Evolutionary conservation across 2,797 vertebrate genomes (phyloP), one percentile per base, ranked within the genome.

Genomic region (Epinephelus malabaricus): DNA sequence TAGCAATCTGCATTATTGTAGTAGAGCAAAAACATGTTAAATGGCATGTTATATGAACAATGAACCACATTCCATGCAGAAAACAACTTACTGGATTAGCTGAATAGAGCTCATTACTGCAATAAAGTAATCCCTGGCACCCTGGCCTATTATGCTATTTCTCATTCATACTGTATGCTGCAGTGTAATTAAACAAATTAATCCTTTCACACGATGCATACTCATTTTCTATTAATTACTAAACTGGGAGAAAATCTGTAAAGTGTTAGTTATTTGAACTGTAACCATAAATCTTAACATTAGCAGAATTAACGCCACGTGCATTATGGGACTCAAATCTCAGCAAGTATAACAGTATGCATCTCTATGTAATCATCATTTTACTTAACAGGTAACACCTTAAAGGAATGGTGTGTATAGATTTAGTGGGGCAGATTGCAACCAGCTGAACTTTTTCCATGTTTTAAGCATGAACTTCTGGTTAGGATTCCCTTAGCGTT

Each of bases 141-240:
- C 53, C 19, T 17, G 30, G 27, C 58, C 9, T 59, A 34, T 75
- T 53, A 45, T 51, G n/a, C 13, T 50, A 38, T 61, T 50, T 30
- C 23, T 45, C 10, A 66, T 59, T 64, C 10, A 30, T 23, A 47
- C 2, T 47, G 40, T 47, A 59, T 27, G 12, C 61, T 45, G 5
- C 25, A n/a, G 18, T 17, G 23, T 17, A 60, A 54, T 71, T 43
- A 43, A 78, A 49, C 46, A 54, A 68, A 56, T 67, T 0, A 56
- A 23, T 77, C 17, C 2, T 7, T 64, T 3, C 15, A 72, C 23
- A 69, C 11, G 13, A 68, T 34, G 2, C 58, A 12, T 40, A 6
- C 10, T 66, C 0, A 54, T 47, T 55, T 65, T 46, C 14, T 50
- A 25, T 75, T 38, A 65, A 34, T 61, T 34, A 55, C 21, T 25